Evolutionary conservation across 2,113 vertebrate genomes (phyloP).

Genomic region (Miniopterus natalensis): DNA sequence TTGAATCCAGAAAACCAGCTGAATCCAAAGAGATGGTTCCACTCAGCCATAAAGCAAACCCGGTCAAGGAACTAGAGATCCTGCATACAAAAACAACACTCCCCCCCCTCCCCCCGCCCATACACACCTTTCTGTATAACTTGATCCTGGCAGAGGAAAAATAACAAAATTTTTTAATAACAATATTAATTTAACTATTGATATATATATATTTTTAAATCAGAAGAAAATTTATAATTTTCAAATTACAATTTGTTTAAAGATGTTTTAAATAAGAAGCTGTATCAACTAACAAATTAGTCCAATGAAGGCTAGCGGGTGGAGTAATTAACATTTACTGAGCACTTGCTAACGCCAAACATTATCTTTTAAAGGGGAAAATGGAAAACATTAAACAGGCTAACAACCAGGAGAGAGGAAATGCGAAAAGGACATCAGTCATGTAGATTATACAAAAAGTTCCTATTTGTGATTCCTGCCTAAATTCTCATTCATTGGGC

Average conservation of each 20-base stretch:
- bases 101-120: too few relatives aligned
- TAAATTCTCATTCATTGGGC: not conserved
- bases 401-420: not conserved
- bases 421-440: not conserved
- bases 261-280: not conserved
- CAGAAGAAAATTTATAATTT: not conserved
- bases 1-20: not conserved
- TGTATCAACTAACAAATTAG: slow-evolving; percentile 34
- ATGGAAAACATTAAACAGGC: not conserved
- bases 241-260: not conserved
- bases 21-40: not conserved
- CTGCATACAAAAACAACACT: not conserved
- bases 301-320: not conserved
- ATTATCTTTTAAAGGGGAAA: not conserved
- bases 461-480: not conserved
- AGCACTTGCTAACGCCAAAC: not conserved
- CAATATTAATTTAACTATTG: not conserved
- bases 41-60: not conserved
- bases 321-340: not conserved
- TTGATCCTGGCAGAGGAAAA: not conserved
- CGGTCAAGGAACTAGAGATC: not conserved
- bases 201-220: not conserved
- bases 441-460: not conserved
- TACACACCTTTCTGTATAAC: not conserved
- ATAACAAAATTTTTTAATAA: not conserved